Percentiles rank a stretch among this genome's conserved stretches.
phyloP scores from a whole-genome alignment of 2,113 vertebrate species.

The Gasterosteus nipponicus region DNA sequence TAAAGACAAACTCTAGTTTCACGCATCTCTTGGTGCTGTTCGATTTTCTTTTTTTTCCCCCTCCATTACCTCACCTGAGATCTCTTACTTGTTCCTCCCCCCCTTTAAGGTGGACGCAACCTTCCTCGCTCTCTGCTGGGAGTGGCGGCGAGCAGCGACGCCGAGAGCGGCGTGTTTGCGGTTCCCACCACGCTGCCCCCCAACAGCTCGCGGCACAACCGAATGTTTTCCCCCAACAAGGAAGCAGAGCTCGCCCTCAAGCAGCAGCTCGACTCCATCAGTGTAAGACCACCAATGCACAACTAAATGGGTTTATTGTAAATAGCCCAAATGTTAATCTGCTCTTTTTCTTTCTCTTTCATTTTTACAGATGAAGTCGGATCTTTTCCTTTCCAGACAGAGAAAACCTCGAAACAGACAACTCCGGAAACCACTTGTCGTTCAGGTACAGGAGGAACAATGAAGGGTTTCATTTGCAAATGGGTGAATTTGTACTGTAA shows the following conservation, averaged over 20 bases:
- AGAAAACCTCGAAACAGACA: slow-evolving; percentile 91
- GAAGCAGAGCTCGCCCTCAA: slow-evolving; percentile 91
- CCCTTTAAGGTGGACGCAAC: slow-evolving; percentile 85
- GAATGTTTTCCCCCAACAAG: slow-evolving; percentile 93
- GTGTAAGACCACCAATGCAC: slow-evolving; percentile 81
- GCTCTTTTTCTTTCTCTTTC: neutral
- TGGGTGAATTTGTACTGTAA: neutral
- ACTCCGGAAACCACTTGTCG: slow-evolving; percentile 93
- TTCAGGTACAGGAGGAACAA: slow-evolving; percentile 86
- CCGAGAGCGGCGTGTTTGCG: slow-evolving; percentile 90
- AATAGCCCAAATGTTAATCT: neutral
- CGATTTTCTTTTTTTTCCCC: neutral
- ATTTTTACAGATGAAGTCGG: slow-evolving; percentile 84
- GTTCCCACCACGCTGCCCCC: slow-evolving; percentile 95
- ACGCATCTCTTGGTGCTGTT: neutral
- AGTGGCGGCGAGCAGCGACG: slow-evolving; percentile 77
- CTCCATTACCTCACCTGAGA: neutral
- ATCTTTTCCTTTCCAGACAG: slow-evolving; percentile 92
- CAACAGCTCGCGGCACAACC: slow-evolving; percentile 91
- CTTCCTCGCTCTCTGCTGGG: slow-evolving; percentile 89
- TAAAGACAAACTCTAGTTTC: neutral
- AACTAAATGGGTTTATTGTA: neutral
- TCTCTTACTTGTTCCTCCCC: neutral
- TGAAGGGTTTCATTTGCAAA: neutral
- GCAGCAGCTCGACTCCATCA: slow-evolving; percentile 95